These are phyloP conservation scores for Antennarius striatus DNA, from an alignment of 2,113 vertebrate species.

Conservation along the genomic window DNA sequence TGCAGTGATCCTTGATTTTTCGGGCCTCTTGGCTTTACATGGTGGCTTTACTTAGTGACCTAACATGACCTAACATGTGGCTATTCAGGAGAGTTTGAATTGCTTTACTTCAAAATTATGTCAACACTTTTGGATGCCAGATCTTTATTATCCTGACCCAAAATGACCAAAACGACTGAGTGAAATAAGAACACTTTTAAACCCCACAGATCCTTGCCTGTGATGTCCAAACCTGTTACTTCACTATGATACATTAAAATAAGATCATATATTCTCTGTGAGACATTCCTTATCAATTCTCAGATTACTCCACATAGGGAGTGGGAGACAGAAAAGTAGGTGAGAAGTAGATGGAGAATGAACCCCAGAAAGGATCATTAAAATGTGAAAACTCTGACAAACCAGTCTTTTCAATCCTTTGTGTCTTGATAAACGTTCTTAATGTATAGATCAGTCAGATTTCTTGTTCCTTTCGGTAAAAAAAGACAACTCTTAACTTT, in stretches of 20 bases:
- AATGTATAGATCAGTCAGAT: slow-evolving; percentile 49
- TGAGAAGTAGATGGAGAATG: slow-evolving; percentile 34
- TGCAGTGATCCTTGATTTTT: slow-evolving; percentile 16
- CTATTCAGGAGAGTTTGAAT: slow-evolving; percentile 12
- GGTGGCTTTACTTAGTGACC: not conserved
- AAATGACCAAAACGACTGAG: slow-evolving; percentile 30
- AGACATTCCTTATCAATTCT: slow-evolving; percentile 53
- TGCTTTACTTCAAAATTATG: slow-evolving; percentile 40
- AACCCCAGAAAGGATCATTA: slow-evolving; percentile 70
- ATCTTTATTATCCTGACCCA: slow-evolving; percentile 44
- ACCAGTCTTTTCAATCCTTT: slow-evolving; percentile 44
- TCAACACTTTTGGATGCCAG: slow-evolving; percentile 16
- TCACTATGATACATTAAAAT: slow-evolving; percentile 68
- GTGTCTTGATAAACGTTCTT: slow-evolving; percentile 55
- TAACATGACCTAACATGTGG: slow-evolving; percentile 21
- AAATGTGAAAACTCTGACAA: slow-evolving; percentile 52
- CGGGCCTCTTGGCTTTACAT: slow-evolving; percentile 1
- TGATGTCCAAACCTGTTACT: slow-evolving; percentile 60
- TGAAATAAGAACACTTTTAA: slow-evolving; percentile 50
- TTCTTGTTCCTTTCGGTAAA: slow-evolving; percentile 38
- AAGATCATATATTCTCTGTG: slow-evolving; percentile 64
- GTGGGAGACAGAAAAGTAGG: slow-evolving; percentile 22
- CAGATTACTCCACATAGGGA: slow-evolving; percentile 40
- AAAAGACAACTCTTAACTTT: not conserved
- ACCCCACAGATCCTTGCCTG: slow-evolving; percentile 41